Evolutionary conservation across 64 coral and sea anemone species (phyloP), one percentile per base, ranked within the genome.

Genomic region (Montipora efflorescens): DNA sequence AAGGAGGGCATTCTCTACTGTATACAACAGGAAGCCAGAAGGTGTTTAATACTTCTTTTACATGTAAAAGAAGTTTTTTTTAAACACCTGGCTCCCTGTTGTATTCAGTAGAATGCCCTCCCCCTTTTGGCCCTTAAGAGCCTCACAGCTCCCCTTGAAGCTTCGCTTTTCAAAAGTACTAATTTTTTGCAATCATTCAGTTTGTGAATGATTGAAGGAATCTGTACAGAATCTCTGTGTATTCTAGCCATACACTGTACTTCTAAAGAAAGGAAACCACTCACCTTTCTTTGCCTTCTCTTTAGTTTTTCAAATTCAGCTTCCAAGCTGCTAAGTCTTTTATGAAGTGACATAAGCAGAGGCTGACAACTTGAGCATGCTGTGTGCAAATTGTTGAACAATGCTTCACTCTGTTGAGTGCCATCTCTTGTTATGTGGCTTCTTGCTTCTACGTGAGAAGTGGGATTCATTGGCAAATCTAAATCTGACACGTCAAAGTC

Each of bases 361-460:
- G 79, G 50, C 79, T 81, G 51, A 81, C 79, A 81, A 59, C 79
- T 36, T 81, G 79, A 59, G 79, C 79, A 81, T 81, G 51, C 79
- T 59, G 79, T 23, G 2, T 21, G 51, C 53, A 81, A 50, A 28
- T 59, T 81, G 79, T 50, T 59, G 79, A 81, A 61, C 59, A 51
- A 81, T 61, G 53, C 5, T 12, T 59, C 79, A 7, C 79, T 59
- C 53, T 81, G 79, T 81, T 81, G 79, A 21, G n/a, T 28, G 52
- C 12, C 79, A 81, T 81, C 79, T 59, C 79, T 81, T 81, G 7
- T 59, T 81, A 58, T 59, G 79, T 57, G 79, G 79, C 53, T 36
- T 59, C 53, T n/a, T 59, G 53, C 19, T 59, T 81, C 79, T 50
- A 81, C 18, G 18, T 81, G 52, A 79, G 15, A 55, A 55, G 13